Percentiles rank a stretch among this genome's conserved stretches.
These are phyloP conservation scores for Machimus atricapillus DNA, from an alignment of 2,888 invertebrate species.

Conservation along the genomic window DNA sequence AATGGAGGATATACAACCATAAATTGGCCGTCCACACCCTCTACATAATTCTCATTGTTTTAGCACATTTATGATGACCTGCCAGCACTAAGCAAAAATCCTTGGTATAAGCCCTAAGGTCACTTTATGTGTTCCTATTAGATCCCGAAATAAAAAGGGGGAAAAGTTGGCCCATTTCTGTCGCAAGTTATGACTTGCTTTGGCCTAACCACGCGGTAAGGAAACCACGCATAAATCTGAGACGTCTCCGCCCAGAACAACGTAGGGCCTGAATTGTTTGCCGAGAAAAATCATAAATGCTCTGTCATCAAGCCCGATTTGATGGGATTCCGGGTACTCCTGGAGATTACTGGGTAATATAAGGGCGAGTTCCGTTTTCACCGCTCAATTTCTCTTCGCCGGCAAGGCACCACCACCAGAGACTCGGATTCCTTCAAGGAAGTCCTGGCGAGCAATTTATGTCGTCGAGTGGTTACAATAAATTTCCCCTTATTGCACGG, in stretches of 20 bases:
- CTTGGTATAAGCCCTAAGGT: neutral
- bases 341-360: neutral
- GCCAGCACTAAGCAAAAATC: neutral
- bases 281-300: neutral
- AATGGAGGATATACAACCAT: neutral
- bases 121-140: neutral
- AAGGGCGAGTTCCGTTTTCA: neutral
- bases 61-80: neutral
- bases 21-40: neutral
- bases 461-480: neutral
- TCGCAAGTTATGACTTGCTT: neutral
- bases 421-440: neutral
- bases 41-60: neutral
- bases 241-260: neutral
- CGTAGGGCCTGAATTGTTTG: neutral
- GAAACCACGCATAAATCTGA: neutral
- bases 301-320: neutral
- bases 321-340: neutral
- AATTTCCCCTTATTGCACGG: neutral
- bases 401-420: neutral
- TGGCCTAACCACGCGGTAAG: neutral
- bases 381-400: neutral
- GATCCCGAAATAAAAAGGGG: neutral
- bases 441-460: neutral
- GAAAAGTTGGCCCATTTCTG: neutral